phyloP scores from a whole-genome alignment of 2,797 vertebrate species.

The Emys orbicularis region DNA sequence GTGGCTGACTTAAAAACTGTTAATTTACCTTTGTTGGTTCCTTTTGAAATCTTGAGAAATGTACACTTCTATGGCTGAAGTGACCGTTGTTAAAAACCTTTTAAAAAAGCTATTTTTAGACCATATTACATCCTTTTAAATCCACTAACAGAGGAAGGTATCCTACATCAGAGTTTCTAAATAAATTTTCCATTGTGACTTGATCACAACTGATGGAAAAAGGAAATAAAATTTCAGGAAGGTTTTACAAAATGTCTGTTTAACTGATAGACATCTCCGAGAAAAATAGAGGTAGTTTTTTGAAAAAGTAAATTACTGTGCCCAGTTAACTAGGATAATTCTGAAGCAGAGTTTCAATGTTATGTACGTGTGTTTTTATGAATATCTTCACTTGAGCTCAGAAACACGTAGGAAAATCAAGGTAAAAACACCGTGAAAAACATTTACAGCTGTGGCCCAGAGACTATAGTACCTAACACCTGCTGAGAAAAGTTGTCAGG shows the following conservation, averaged over 20 bases:
- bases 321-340: neutral
- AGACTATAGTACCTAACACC: neutral
- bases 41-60: neutral
- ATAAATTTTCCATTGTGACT: neutral
- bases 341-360: neutral
- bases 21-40: neutral
- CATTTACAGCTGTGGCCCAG: neutral
- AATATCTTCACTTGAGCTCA: neutral
- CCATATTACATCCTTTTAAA: neutral
- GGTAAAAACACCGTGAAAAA: neutral
- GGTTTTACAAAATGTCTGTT: neutral
- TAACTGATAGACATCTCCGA: neutral
- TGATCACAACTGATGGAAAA: neutral
- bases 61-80: neutral
- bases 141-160: neutral
- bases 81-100: neutral
- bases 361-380: neutral
- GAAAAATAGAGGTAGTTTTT: neutral
- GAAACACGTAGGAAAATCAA: neutral
- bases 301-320: neutral
- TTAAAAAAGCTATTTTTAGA: neutral
- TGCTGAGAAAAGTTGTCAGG: constrained; percentile 13
- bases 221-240: neutral
- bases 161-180: neutral
- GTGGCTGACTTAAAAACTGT: neutral